Percentiles rank a stretch among this genome's conserved stretches.
Evolutionary conservation across 1,140 invertebrate genomes (phyloP).

Genomic region (Thereuonema tuberculata): DNA sequence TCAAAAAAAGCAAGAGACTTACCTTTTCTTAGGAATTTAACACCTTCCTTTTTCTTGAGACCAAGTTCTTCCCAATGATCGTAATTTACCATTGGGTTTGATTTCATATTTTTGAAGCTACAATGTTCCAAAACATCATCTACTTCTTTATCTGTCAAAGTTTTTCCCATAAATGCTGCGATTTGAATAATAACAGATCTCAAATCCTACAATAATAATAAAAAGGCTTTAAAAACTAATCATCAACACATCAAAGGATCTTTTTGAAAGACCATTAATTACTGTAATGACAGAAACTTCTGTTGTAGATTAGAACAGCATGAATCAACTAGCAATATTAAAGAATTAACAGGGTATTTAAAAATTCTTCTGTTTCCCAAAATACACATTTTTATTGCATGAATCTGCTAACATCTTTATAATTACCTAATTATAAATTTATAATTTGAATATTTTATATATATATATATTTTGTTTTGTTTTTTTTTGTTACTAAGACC

Average conservation of each 20-base stretch:
- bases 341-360: no score
- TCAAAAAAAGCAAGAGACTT: slow-evolving; percentile 1
- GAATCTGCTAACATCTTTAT: no score
- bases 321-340: no score
- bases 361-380: no score
- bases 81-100: slow-evolving; percentile 36
- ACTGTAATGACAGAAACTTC: no score
- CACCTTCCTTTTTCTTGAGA: slow-evolving; percentile 29
- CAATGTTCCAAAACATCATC: slow-evolving; percentile 12
- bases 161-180: slow-evolving; percentile 33
- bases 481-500: no score
- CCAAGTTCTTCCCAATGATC: slow-evolving; percentile 35
- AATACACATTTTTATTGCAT: no score
- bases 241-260: background rate
- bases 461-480: no score
- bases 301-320: no score
- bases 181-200: slow-evolving; percentile 30
- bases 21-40: slow-evolving; percentile 36
- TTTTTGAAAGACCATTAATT: background rate
- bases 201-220: slow-evolving; percentile 24
- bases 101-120: slow-evolving; percentile 36
- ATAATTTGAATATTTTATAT: no score
- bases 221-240: background rate
- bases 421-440: no score
- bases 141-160: slow-evolving; percentile 26